Evolutionary conservation across 2,797 vertebrate species (phyloP).

Genomic region (Clarias platycephalus): DNA sequence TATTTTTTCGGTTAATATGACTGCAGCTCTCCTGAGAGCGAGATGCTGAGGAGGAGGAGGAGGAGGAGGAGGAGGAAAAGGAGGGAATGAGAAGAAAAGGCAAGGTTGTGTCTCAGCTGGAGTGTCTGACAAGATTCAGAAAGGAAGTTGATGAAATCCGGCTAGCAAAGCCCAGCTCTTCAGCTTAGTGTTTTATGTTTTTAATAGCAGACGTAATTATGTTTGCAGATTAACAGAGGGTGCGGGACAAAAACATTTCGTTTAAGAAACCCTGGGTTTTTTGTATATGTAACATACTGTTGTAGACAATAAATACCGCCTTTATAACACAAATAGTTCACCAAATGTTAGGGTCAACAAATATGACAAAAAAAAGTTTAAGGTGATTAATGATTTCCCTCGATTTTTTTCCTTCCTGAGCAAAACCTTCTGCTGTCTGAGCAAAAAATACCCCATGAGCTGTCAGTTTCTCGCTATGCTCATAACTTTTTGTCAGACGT

Average conservation of each 20-base stretch:
- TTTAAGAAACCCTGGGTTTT: not conserved
- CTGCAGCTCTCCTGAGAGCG: constrained; percentile 17
- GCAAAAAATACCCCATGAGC: not conserved
- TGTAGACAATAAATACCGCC: too few species aligned
- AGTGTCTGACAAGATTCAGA: constrained; percentile 14
- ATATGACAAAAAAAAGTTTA: not conserved
- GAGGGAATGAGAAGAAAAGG: constrained; percentile 25
- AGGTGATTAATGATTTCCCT: not conserved
- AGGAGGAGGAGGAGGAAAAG: constrained; percentile 3
- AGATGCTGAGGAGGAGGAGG: constrained; percentile 5
- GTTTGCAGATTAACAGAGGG: not conserved
- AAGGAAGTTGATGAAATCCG: constrained; percentile 16
- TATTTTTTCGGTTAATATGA: constrained; percentile 43
- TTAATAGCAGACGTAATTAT: not conserved
- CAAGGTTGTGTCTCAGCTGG: not conserved
- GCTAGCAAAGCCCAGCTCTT: not conserved
- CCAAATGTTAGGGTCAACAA: not conserved
- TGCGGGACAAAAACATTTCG: not conserved
- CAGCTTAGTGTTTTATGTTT: not conserved
- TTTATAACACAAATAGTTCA: not conserved
- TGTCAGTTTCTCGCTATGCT: not conserved
- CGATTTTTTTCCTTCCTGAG: not conserved
- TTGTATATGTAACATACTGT: too few species aligned
- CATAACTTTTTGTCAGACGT: constrained; percentile 1
- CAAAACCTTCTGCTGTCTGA: not conserved